Evolutionary conservation across 1,140 invertebrate species (phyloP), one percentile per base, ranked within the genome.

Genomic region (Homarus americanus): DNA sequence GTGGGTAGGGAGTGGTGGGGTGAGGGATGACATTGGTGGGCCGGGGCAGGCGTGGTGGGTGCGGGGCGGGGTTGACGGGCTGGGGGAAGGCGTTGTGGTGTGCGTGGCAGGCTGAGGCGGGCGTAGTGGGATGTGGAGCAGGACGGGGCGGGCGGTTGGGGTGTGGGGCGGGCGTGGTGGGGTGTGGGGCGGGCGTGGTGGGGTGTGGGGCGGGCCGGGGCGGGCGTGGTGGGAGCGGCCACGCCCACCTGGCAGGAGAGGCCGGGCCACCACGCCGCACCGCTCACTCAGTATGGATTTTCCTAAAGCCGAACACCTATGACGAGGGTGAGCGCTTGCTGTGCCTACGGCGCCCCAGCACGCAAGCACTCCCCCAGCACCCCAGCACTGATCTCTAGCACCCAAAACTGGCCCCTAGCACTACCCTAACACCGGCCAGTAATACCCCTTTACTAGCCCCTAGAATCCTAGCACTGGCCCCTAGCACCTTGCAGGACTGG

Each of bases 221-320:
- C 72, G 75, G 85, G 85, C 85, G 73, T 78, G 85, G 85, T 87
- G 73, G 85, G 85, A 63, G 76, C 76, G 58, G 86, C 86, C 86
- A 88, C 86, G 78, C 86, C 86, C 86, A 88, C 86, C 86, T 80
- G 76, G 86, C 53, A 36, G 44, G 76, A 66, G 66, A 69, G 86
- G 53, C 24, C 7, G 73, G 40, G 38, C 76, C 86, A 88, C 86
- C 86, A 88, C 85, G 76, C 86, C 76, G 63, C 86, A 88, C 86
- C 76, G 86, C 86, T 80, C 86, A 66, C 75, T 41, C 58, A 53
- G 86, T 88, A 88, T 88, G 86, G 86, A 88, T 88, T 88, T 88
- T 88, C 86, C 86, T 88, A 88, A 88, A 88, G 86, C 86, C 86
- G 86, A 88, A 80, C 86, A 80, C 76, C 86, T 82, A 80, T 88